Evolutionary conservation across 2,888 invertebrate species (phyloP).

Genomic region (Portevinia maculata): DNA sequence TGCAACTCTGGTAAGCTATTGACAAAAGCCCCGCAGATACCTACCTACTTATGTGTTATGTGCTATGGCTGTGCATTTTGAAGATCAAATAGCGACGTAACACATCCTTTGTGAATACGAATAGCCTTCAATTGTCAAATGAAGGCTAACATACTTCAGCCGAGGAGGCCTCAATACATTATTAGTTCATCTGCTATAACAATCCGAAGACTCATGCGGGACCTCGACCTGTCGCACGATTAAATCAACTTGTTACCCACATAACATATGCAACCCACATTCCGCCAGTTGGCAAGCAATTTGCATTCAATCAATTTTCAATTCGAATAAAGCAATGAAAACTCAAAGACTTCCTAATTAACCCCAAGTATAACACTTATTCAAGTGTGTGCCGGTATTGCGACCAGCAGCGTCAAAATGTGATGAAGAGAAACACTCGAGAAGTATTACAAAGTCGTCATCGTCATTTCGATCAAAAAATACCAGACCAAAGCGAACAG

Average conservation of each 20-base stretch:
- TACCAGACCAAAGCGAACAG: constrained; percentile 32
- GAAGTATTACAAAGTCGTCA: neutral
- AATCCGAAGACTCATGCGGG: no score
- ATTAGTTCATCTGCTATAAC: no score
- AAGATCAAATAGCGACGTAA: no score
- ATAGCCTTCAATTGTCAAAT: no score
- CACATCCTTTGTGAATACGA: no score
- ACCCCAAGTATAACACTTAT: constrained; percentile 36
- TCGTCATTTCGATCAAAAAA: constrained; percentile 1
- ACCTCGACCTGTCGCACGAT: no score
- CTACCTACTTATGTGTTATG: no score
- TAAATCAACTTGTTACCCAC: neutral
- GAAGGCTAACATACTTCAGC: no score
- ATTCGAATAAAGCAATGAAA: constrained; percentile 32
- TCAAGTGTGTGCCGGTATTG: constrained; percentile 21
- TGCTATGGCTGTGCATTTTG: no score
- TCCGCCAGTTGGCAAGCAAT: neutral
- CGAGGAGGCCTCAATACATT: no score
- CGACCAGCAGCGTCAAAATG: constrained; percentile 61
- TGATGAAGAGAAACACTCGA: constrained; percentile 67
- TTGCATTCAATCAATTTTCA: constrained; percentile 13
- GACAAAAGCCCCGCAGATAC: no score
- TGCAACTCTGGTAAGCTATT: no score
- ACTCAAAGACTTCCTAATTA: constrained; percentile 31
- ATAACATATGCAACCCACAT: constrained; percentile 18